These are phyloP conservation scores for Tangara arthus DNA, from an alignment of 2,797 vertebrate species.

Conservation along the genomic window DNA sequence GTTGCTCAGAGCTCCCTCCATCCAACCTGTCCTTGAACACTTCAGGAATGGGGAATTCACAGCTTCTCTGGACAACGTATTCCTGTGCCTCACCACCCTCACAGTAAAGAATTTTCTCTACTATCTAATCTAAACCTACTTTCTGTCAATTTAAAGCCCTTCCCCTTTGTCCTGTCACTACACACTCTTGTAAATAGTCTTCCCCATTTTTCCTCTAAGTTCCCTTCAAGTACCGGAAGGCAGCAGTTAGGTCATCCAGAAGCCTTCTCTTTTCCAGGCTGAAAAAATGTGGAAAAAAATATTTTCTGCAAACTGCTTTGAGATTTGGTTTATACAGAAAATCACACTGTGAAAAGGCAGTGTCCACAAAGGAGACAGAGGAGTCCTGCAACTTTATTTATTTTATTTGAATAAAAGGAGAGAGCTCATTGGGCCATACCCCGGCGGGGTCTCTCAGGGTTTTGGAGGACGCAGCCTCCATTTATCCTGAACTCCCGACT, in stretches of 20 bases:
- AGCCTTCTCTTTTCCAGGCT: not conserved
- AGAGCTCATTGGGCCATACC: not conserved
- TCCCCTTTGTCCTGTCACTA: not conserved
- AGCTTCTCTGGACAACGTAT: not conserved
- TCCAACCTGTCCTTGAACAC: not conserved
- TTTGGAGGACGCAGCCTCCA: not conserved
- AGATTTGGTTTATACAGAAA: not conserved
- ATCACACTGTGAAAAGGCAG: not conserved
- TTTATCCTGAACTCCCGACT: not conserved
- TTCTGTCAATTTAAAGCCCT: not conserved
- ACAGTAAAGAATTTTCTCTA: not conserved
- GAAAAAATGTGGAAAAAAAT: rapidly evolving
- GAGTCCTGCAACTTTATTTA: not conserved
- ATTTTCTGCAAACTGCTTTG: not conserved
- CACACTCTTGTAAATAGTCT: not conserved
- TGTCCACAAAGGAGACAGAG: not conserved
- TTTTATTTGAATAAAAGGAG: not conserved
- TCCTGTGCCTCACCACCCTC: not conserved
- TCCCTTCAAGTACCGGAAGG: not conserved
- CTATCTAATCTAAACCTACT: not conserved
- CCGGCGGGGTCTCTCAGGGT: not conserved
- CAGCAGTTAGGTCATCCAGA: not conserved
- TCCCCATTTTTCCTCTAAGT: not conserved
- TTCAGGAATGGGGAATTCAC: not conserved
- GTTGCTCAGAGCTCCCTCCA: not conserved